These are phyloP conservation scores for Salticus scenicus DNA, from an alignment of 2,888 invertebrate genomes.

Conservation along the genomic window DNA sequence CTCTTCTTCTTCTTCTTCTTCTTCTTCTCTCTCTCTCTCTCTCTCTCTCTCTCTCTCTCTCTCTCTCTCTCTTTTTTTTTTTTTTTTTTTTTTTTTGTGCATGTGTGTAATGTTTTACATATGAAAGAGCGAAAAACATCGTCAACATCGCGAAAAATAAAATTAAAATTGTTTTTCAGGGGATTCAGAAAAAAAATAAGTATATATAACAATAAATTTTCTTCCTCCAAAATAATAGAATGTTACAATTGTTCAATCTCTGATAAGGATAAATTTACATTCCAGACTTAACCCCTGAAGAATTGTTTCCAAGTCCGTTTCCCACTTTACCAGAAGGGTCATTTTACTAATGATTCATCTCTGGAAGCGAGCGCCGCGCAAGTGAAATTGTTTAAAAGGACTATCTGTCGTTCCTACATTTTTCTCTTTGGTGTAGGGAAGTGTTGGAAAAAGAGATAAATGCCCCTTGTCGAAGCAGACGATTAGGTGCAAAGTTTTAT, in stretches of 20 bases:
- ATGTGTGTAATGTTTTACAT: too few relatives aligned
- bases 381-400: not conserved
- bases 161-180: too few relatives aligned
- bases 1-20: too few relatives aligned
- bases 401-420: not conserved
- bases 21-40: too few relatives aligned
- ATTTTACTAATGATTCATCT: conserved; percentile 44
- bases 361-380: not conserved
- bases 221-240: too few relatives aligned
- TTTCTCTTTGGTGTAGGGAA: not conserved
- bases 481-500: conserved; percentile 55
- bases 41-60: too few relatives aligned
- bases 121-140: too few relatives aligned
- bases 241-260: not conserved
- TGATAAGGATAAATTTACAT: not conserved
- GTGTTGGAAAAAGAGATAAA: conserved; percentile 36
- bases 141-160: too few relatives aligned
- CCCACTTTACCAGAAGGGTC: conserved; percentile 13
- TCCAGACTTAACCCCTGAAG: not conserved
- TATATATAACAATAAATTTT: too few relatives aligned
- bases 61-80: too few relatives aligned
- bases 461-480: conserved; percentile 52
- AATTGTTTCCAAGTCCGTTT: not conserved
- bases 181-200: too few relatives aligned
- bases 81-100: too few relatives aligned